phyloP scores from a whole-genome alignment of 1,140 invertebrate genomes.

The Drosophila nigromelanica region DNA sequence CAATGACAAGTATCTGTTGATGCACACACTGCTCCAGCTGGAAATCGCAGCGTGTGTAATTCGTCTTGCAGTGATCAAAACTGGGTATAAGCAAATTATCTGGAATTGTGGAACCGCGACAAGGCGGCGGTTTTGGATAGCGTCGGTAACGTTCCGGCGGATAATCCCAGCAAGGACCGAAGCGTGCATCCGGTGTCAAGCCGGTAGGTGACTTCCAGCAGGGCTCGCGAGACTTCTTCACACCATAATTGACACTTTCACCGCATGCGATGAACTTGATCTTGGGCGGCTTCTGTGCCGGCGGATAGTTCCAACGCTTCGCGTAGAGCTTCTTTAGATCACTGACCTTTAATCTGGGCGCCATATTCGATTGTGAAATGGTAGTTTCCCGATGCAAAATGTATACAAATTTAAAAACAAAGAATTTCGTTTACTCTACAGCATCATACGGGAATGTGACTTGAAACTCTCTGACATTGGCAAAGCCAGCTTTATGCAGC shows the following conservation, averaged over 20 bases:
- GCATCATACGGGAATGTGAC: constrained; percentile 84
- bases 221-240: constrained; percentile 4
- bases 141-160: constrained; percentile 54
- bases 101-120: constrained; percentile 49
- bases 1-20: constrained; percentile 52
- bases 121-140: constrained; percentile 47
- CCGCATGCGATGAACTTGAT: constrained; percentile 40
- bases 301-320: constrained; percentile 58
- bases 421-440: constrained; percentile 50
- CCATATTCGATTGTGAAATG: constrained; percentile 14
- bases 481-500: constrained; percentile 84
- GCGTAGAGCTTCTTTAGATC: constrained; percentile 39
- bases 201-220: constrained; percentile 56
- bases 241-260: constrained; percentile 18
- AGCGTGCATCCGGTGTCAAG: constrained; percentile 4
- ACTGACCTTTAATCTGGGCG: constrained; percentile 17
- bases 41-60: constrained; percentile 57
- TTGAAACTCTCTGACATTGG: constrained; percentile 85
- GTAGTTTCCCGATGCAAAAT: not conserved
- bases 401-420: constrained; percentile 16
- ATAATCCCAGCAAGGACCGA: constrained; percentile 70
- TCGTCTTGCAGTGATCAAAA: constrained; percentile 44
- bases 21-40: constrained; percentile 62
- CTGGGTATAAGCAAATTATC: constrained; percentile 31
- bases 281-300: constrained; percentile 13